phyloP scores from a whole-genome alignment of 1,140 invertebrate species.

The Drosophila mayri region DNA sequence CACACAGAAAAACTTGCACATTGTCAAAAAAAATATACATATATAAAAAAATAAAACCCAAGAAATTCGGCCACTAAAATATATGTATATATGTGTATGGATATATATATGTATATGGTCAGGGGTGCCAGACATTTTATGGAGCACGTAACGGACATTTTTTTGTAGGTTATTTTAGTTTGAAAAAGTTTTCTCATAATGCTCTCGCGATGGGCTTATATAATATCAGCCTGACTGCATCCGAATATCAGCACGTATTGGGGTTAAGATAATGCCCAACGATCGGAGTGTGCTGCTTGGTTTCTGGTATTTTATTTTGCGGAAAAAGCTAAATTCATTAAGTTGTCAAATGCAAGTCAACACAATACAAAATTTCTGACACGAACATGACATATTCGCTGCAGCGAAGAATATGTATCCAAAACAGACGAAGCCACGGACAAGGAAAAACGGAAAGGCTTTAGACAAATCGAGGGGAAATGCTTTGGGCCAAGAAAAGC shows the following conservation, averaged over 20 bases:
- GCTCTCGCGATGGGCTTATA: slow-evolving; percentile 42
- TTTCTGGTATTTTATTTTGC: slow-evolving; percentile 39
- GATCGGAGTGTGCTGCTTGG: slow-evolving; percentile 23
- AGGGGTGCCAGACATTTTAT: slow-evolving; percentile 68
- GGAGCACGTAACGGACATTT: slow-evolving; percentile 68
- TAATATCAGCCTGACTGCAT: slow-evolving; percentile 23
- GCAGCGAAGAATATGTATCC: slow-evolving; percentile 13
- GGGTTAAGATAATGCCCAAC: slow-evolving; percentile 59
- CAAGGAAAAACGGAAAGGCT: slow-evolving; percentile 1
- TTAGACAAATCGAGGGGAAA: slow-evolving; percentile 13
- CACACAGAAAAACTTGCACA: slow-evolving; percentile 52
- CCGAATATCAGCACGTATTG: slow-evolving; percentile 60
- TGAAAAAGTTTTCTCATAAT: slow-evolving; percentile 76
- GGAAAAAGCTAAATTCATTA: slow-evolving; percentile 73
- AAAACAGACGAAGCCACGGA: slow-evolving; percentile 9
- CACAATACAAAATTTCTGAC: slow-evolving; percentile 72
- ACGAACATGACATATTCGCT: slow-evolving; percentile 66
- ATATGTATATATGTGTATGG: slow-evolving; percentile 18
- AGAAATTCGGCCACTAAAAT: slow-evolving; percentile 38
- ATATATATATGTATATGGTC: slow-evolving; percentile 25
- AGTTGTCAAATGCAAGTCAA: slow-evolving; percentile 84
- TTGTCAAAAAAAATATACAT: slow-evolving; percentile 58
- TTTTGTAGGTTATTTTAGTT: slow-evolving; percentile 31
- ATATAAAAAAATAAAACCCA: neutral
- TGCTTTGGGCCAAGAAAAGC: slow-evolving; percentile 9